Percentiles rank a stretch among this genome's conserved stretches.
These are phyloP conservation scores for Sycophila sp. DNA, from an alignment of 1,140 invertebrate genomes.

Conservation along the genomic window DNA sequence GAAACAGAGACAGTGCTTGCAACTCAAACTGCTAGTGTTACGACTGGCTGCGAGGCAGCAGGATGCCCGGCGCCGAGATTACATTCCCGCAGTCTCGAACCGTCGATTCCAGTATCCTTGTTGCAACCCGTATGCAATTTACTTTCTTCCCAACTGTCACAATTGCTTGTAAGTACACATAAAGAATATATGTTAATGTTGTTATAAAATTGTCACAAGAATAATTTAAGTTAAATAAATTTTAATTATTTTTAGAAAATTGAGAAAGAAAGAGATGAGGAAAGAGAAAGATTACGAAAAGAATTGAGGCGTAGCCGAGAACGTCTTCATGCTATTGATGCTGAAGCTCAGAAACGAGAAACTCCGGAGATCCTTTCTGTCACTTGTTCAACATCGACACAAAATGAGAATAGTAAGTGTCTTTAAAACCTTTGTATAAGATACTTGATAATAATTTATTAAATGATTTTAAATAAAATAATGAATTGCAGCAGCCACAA, in stretches of 20 bases:
- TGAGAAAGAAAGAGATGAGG: slow-evolving; percentile 79
- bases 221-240: no score
- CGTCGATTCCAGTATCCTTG: slow-evolving; percentile 56
- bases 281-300: slow-evolving; percentile 76
- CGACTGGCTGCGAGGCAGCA: slow-evolving; percentile 50
- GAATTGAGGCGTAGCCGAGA: slow-evolving; percentile 78
- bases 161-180: slow-evolving; percentile 63
- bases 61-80: slow-evolving; percentile 49
- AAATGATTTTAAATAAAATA: no score
- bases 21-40: slow-evolving; percentile 40
- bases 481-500: slow-evolving; percentile 36
- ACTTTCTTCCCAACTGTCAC: slow-evolving; percentile 65
- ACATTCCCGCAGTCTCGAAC: slow-evolving; percentile 55
- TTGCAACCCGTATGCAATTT: slow-evolving; percentile 65
- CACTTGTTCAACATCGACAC: slow-evolving; percentile 47
- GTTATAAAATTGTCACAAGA: no score
- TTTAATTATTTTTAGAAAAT: slow-evolving; percentile 68
- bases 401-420: slow-evolving; percentile 50
- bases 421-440: no score
- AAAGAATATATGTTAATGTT: no score
- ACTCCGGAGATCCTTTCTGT: slow-evolving; percentile 43
- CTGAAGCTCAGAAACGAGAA: slow-evolving; percentile 56
- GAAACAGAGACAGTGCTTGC: slow-evolving; percentile 67
- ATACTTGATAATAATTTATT: no score
- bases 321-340: slow-evolving; percentile 74